Evolutionary conservation across 2,888 invertebrate species (phyloP), one percentile per base, ranked within the genome.

Genomic region (Acronicta psi): DNA sequence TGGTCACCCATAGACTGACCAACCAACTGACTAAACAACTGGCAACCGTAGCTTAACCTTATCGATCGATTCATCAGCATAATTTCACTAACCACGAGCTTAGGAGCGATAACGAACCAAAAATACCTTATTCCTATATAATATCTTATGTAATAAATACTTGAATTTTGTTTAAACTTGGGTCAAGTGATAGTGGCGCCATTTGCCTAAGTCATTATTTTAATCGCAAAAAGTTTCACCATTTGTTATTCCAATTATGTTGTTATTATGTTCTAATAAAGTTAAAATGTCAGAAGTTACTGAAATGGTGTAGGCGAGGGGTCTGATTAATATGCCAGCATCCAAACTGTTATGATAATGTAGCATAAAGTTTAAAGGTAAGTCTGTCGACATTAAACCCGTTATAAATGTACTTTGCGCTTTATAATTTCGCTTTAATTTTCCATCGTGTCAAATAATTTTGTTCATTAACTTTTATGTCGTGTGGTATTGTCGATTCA

Each of bases 251-350:
- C 13, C 17, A 38, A 17, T 37, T n/a, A n/a, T 36, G 14, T 46
- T 47, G 36, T 10, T 40, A 59, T 57, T 44, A 47, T 44, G 52
- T 52, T 64, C 47, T 50, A 42, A 13, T 20, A 23, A 59, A 57
- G 57, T 66, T 63, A 17, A 65, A 69, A 66, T 58, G 51, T 47
- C 63, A 50, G 20, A 46, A 47, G 42, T 59, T 62, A 36, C 6
- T 51, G 16, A 34, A 25, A 40, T 38, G 10, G 31, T 40, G 40
- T 45, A 47, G 45, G 66, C 59, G 55, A 59, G 31, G 25, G 36
- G 20, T 34, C 20, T 56, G 56, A 66, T 74, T 71, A 59, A 59
- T 66, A 74, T 74, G 37, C 68, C 46, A 52, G 54, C 42, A 53
- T 53, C 42, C 42, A 53, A 62, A 55, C 49, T 49, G 42, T 62